Conservation (phyloP, 2,888 invertebrate species). For the Diarsia dahlii region DNA sequence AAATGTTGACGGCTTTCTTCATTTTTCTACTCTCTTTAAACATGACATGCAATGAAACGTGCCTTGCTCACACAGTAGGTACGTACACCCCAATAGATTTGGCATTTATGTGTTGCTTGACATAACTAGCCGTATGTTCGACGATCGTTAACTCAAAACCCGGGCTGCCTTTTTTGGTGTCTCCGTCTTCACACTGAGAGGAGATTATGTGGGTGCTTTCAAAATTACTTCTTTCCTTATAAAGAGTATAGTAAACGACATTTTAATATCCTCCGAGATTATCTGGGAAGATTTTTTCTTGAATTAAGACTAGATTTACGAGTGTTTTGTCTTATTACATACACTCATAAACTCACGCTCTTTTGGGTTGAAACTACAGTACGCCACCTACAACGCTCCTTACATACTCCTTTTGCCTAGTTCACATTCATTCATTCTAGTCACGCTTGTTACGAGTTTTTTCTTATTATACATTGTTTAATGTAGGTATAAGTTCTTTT, state of each 20-base stretch:
- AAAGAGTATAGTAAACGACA: constrained; percentile 38
- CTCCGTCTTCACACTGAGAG: constrained; percentile 41
- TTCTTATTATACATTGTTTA: no score
- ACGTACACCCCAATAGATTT: neutral
- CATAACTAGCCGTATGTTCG: constrained; percentile 22
- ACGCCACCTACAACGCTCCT: no score
- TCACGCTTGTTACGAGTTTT: no score
- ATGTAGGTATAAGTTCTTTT: no score
- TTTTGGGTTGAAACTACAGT: no score
- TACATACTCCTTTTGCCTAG: no score
- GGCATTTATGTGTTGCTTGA: neutral
- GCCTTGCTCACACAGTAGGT: neutral
- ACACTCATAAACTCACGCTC: no score
- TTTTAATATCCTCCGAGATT: constrained; percentile 25
- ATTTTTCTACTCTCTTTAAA: no score
- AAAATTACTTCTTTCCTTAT: constrained; percentile 50
- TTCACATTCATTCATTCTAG: no score
- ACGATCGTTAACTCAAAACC: constrained; percentile 49
- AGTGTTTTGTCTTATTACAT: neutral
- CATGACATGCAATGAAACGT: no score
- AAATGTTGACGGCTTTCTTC: no score
- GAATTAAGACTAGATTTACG: neutral
- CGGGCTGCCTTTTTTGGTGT: constrained; percentile 42
- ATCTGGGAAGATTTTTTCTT: neutral
- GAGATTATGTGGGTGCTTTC: constrained; percentile 51